Base-by-base conservation (phyloP, 2,797 vertebrate species). In the Tarsius wallacei region DNA sequence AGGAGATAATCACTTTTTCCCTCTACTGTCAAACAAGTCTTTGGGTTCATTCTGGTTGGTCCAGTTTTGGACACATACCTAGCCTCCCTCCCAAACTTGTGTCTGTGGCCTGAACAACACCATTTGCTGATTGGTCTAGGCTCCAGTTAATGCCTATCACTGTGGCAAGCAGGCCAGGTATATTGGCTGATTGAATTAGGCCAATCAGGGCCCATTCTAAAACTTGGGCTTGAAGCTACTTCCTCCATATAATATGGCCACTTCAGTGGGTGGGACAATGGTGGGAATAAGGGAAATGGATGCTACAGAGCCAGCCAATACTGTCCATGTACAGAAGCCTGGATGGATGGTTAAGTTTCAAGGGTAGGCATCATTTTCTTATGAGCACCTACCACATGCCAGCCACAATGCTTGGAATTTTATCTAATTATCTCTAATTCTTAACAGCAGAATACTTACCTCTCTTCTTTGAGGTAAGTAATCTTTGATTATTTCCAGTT, bases 191-290 rank as follows among this genome's bases (percentile, higher is more conserved):
- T 71, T 36, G 64, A 36, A 21, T 73, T 17, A 33, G 42, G 19
- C 14, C 64, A 22, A 1, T 55, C 22, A 86, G 61, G 28, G 13
- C 33, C 61, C 49, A 17, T 9, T 16, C 14, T 63, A 36, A 55
- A 57, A 19, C 0, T 22, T 42, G 53, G 47, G 17, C 26, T 90
- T 86, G 7, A 78, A 61, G 47, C 22, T 2, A 2, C 0, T 53
- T 73, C 13, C 17, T 24, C 24, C 4, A 0, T 15, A 28, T n/a
- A 10, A 9, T n/a, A 1, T 33, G 28, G 57, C 42, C 64, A 16
- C 15, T 36, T 77, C 16, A 0, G 0, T 1, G 0, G 42, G 33
- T 19, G 19, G 53, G 47, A 5, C 1, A 2, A 0, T 16, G 26
- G 64, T 24, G 70, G 55, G 14, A 5, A 63, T 19, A 11, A 24